These are phyloP conservation scores for Hippocampus abdominalis DNA, from an alignment of 2,113 vertebrate genomes.

Conservation along the genomic window DNA sequence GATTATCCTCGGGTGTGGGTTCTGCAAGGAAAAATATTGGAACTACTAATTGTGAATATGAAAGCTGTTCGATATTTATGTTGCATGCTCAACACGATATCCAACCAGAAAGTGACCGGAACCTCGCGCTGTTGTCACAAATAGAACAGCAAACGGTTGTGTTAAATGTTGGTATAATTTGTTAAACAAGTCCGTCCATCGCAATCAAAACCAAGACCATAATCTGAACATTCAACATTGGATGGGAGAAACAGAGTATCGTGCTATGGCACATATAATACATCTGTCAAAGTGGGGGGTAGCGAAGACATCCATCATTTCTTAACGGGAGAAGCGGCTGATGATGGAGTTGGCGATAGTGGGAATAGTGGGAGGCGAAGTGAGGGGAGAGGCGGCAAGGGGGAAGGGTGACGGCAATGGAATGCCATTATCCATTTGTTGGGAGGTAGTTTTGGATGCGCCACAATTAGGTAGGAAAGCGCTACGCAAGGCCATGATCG, in stretches of 20 bases:
- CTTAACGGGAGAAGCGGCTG: slow-evolving; percentile 16
- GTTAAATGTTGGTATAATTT: too few species aligned
- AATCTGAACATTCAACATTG: slow-evolving; percentile 33
- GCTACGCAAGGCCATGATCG: background rate
- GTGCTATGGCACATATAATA: slow-evolving; percentile 28
- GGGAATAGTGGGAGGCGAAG: slow-evolving; percentile 22
- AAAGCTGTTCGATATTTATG: background rate
- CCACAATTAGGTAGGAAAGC: background rate
- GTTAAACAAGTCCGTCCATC: too few species aligned
- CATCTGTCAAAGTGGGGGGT: slow-evolving; percentile 26
- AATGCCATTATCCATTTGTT: slow-evolving; percentile 2
- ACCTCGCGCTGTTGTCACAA: background rate
- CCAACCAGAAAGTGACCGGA: background rate
- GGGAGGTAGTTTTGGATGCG: background rate
- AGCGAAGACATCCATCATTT: slow-evolving; percentile 49
- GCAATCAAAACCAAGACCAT: background rate
- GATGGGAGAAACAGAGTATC: slow-evolving; percentile 35
- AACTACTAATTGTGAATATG: background rate
- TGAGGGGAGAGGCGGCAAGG: slow-evolving; percentile 3
- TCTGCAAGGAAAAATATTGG: background rate
- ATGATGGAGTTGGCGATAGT: slow-evolving; percentile 34
- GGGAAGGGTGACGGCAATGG: slow-evolving; percentile 19
- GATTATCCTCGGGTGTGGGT: background rate
- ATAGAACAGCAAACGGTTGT: too few species aligned
- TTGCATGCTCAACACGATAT: background rate